Conservation (phyloP, 2,888 invertebrate genomes). For the Pilophorus perplexus region DNA sequence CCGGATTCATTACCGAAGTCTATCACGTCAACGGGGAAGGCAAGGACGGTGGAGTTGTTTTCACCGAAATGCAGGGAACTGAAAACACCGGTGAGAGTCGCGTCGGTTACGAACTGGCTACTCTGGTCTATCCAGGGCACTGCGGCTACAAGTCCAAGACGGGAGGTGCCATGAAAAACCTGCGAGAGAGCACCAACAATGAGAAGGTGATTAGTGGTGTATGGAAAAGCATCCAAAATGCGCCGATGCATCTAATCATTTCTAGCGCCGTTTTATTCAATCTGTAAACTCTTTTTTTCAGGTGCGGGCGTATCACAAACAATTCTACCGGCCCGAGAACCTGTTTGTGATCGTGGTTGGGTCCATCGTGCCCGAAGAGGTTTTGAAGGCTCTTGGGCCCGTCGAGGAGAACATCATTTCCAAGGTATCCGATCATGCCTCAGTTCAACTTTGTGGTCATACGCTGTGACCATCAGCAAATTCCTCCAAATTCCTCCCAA, state of each 20-base stretch:
- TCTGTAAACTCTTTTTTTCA: no score
- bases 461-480: no score
- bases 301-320: constrained; percentile 76
- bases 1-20: constrained; percentile 83
- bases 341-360: constrained; percentile 80
- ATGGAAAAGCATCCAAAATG: no score
- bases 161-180: constrained; percentile 80
- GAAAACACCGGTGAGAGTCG: constrained; percentile 78
- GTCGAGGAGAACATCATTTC: constrained; percentile 73
- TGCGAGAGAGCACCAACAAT: constrained; percentile 76
- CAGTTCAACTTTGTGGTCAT: no score
- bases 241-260: no score
- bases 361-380: constrained; percentile 69
- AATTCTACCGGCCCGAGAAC: constrained; percentile 87
- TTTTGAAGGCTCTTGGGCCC: constrained; percentile 69
- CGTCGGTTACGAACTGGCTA: constrained; percentile 63
- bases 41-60: constrained; percentile 90
- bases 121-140: constrained; percentile 73
- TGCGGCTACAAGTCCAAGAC: constrained; percentile 83
- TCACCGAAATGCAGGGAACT: constrained; percentile 88
- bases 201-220: constrained; percentile 61
- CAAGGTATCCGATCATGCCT: constrained; percentile 59
- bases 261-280: no score
- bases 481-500: no score
- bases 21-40: constrained; percentile 87